Base-by-base conservation (phyloP, 2,888 invertebrate genomes). In the Oscheius sp. region DNA sequence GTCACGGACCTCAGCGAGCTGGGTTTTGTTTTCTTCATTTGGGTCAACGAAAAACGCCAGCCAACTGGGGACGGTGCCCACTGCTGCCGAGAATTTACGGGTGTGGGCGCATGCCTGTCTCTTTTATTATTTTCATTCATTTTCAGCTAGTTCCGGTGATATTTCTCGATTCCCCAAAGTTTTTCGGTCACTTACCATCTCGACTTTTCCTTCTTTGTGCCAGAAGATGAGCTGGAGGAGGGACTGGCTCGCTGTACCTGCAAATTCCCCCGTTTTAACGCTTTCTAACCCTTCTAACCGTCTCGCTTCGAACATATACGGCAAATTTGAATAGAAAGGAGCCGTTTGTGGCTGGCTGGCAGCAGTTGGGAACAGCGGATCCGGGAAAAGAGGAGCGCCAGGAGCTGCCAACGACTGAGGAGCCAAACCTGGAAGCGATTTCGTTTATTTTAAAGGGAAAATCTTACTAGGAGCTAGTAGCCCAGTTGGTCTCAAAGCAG, bases 261-360 rank as follows among this genome's bases (percentile, higher is more conserved):
- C 1, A 53, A 63, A 18, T 9, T 1, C 6, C 35, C 35, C 35
- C 3, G 3, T 6, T 35, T 35, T 35, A 21, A 45, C 5, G 2
- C 35, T n/a, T 25, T 9, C 21, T 16, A 23, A 23, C n/a, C n/a
- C 2, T n/a, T 46, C 18, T 9, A 18, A 73, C 73, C 73, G 55
- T 56, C 72, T 72, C 7, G 73, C 68, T 29, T 73, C 73, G 59
- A 73, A 73, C 69, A 73, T 73, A 46, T 77, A 75, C 13, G 74
- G 61, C 18, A 74, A 63, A 43, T 56, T 61, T 18, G 43, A 45
- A 46, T 63, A 73, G 29, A 61, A 58, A 35, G 66, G 52, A 52
- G 72, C 35, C n/a, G 52, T 66, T n/a, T 49, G 66, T 3, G 66
- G 52, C 3, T 66, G 66, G n/a, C 41, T 56, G n/a, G 69, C 69